phyloP scores from a whole-genome alignment of 2,888 invertebrate genomes.

The Actias luna region DNA sequence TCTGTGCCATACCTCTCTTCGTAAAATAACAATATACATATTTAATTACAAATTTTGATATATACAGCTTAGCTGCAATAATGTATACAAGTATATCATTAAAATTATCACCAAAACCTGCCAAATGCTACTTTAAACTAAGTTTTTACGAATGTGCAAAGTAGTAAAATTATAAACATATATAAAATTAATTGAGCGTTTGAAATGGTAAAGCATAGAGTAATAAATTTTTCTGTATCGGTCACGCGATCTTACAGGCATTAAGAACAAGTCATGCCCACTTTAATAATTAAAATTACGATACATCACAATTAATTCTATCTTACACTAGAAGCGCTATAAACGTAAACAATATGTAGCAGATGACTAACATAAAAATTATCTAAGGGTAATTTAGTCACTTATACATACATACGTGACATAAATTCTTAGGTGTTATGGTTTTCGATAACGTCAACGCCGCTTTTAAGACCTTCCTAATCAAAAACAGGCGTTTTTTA shows the following conservation, averaged over 20 bases:
- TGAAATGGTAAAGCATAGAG: conserved; percentile 40
- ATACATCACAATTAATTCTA: conserved; percentile 18
- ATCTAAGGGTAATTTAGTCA: neutral
- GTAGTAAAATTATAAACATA: neutral
- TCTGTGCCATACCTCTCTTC: no score
- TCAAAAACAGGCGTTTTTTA: no score
- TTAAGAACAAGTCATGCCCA: conserved; percentile 52
- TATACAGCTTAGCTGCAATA: no score
- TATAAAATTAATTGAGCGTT: neutral
- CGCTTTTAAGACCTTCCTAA: no score
- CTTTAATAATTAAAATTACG: conserved; percentile 64
- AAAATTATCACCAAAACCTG: neutral
- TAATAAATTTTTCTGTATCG: conserved; percentile 43
- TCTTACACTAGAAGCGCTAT: neutral
- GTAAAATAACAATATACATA: no score
- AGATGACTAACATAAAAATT: no score
- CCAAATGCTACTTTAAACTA: neutral
- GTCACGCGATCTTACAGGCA: conserved; percentile 54
- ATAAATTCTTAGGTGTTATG: no score
- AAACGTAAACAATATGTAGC: neutral
- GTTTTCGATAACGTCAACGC: neutral
- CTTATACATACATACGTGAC: no score
- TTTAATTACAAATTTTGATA: no score
- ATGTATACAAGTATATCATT: no score
- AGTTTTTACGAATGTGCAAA: neutral